Evolutionary conservation across 2,888 invertebrate species (phyloP), one percentile per base, ranked within the genome.

Genomic region (Cephus pulcher): DNA sequence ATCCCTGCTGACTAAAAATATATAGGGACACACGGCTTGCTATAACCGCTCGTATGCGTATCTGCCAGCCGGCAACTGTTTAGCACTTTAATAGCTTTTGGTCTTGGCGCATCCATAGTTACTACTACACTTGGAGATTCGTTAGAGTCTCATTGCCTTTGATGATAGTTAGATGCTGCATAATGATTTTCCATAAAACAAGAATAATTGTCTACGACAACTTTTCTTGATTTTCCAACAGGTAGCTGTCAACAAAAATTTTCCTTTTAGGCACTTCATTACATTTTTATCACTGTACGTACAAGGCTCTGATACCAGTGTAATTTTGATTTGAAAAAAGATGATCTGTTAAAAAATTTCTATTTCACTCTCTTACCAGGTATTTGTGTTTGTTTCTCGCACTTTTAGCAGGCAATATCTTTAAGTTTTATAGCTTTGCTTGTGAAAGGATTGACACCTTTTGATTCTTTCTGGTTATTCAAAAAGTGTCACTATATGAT

Each of bases 1-100:
- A 80, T 79, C 75, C 80, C 74, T 79, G 81, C 76, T 69, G 71
- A 74, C 81, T 79, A 82, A 79, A 80, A 82, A 82, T 82, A 82
- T 77, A 68, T 73, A 70, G 35, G 12, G 71, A 71, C 32, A 56
- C 56, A 2, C 56, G 23, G 56, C 56, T 23, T 56, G 56, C 56
- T 56, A 56, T 56, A 56, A 23, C 56, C 56, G 56, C 56, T 23
- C 56, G 23, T 71, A 71, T 34, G 71, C 32, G 34, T 30, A 71
- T 34, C 71, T 34, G 34, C 71, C 71, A 71, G 32, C 71, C 32
- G 32, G 34, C 23, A 71, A 71, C 71, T 34, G 34, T 71, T 71
- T 56, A 56, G 56, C 23, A 56, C 56, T 56, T 56, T 56, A 56
- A 56, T 56, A 56, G 56, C 56, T 56, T 56, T 56, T 56, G 56